Evolutionary conservation across 2,888 invertebrate species (phyloP).

Genomic region (Pyrgus malvae): DNA sequence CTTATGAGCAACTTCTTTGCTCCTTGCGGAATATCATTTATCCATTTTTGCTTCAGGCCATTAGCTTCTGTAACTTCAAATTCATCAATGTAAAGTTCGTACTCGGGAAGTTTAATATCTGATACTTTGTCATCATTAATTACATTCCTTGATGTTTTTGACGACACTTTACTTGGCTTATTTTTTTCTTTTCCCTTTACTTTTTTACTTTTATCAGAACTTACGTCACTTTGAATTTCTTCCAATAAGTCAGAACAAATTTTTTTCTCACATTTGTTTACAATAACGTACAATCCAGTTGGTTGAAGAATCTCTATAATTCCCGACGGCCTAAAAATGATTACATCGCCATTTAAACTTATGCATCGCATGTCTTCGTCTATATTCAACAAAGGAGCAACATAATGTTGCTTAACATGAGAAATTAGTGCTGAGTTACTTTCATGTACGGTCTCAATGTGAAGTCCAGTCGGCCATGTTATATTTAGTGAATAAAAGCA

Average conservation of each 20-base stretch:
- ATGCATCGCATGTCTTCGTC: conserved; percentile 67
- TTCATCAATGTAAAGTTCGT: conserved; percentile 59
- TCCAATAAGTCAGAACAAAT: conserved; percentile 36
- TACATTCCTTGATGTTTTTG: conserved; percentile 48
- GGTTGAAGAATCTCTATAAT: conserved; percentile 58
- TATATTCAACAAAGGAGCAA: conserved; percentile 36
- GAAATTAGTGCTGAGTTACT: conserved; percentile 54
- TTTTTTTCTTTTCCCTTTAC: conserved; percentile 48
- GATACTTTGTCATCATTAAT: conserved; percentile 39
- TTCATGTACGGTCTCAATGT: conserved; percentile 64
- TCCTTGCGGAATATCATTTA: conserved; percentile 43
- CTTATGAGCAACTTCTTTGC: conserved; percentile 61
- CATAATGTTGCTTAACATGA: conserved; percentile 65
- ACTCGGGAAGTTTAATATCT: conserved; percentile 40
- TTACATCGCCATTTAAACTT: conserved; percentile 66
- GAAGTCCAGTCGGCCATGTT: conserved; percentile 72
- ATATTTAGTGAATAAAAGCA: conserved; percentile 56
- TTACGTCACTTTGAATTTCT: conserved; percentile 41
- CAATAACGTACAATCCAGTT: conserved; percentile 60
- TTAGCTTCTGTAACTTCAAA: conserved; percentile 59
- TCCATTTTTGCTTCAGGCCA: conserved; percentile 59
- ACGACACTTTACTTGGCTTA: conserved; percentile 47
- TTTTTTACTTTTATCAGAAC: conserved; percentile 56
- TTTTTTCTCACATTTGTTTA: conserved; percentile 53
- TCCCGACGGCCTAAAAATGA: conserved; percentile 58